phyloP scores from a whole-genome alignment of 2,797 vertebrate species.

The Cryptoblepharus egeriae region DNA sequence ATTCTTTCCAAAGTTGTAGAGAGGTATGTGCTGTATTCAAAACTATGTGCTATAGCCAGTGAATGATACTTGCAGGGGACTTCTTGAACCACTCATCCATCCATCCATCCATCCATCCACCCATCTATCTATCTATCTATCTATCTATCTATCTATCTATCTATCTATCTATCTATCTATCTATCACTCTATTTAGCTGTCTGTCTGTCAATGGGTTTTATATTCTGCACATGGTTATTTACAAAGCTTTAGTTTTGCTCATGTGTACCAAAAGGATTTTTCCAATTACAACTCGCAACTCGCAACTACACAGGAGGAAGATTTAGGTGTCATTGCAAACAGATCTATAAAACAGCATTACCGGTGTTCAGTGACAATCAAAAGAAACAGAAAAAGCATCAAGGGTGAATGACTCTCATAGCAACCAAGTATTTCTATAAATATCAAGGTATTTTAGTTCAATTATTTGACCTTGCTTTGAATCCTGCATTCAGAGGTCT shows the following conservation, averaged over 20 bases:
- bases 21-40: rapidly evolving
- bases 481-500: background rate
- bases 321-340: background rate
- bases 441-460: background rate
- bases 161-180: no score
- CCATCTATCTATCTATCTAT: no score
- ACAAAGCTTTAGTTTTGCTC: no score
- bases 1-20: constrained; percentile 15
- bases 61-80: background rate
- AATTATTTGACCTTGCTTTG: constrained; percentile 3
- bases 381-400: background rate
- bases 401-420: background rate
- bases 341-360: background rate
- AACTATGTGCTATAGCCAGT: background rate
- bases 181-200: no score
- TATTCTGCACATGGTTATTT: no score
- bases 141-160: no score
- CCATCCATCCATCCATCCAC: no score
- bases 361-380: background rate
- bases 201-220: no score
- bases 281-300: no score
- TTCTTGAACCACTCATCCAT: background rate
- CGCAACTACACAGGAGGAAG: background rate
- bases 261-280: background rate
- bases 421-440: background rate